Conservation (phyloP, 2,888 invertebrate species). For the Hofmannophila pseudospretella region DNA sequence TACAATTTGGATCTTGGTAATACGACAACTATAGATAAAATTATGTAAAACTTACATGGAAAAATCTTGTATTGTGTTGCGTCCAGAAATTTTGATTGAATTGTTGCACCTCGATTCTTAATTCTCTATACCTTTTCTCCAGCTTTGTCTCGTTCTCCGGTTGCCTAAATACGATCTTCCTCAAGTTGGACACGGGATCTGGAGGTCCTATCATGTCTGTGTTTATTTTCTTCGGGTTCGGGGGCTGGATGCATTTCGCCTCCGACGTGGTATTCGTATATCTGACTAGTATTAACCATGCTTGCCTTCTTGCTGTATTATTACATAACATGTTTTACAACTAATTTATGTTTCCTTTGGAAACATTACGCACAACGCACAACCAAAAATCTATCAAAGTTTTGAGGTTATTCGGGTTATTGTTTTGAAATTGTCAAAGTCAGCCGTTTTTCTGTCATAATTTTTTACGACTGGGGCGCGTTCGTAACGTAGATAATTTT, state of each 20-base stretch:
- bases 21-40: not conserved
- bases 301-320: not conserved
- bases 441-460: not conserved
- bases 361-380: too few species aligned
- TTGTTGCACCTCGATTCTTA: slow-evolving; percentile 82
- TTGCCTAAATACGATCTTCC: slow-evolving; percentile 82
- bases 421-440: not conserved
- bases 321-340: not conserved
- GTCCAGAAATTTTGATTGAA: slow-evolving; percentile 94
- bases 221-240: slow-evolving; percentile 56
- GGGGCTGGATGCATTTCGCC: slow-evolving; percentile 47
- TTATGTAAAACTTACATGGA: slow-evolving; percentile 56
- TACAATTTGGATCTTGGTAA: too few species aligned
- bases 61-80: slow-evolving; percentile 86
- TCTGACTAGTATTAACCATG: slow-evolving; percentile 18
- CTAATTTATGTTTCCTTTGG: not conserved
- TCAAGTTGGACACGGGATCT: slow-evolving; percentile 87
- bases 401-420: not conserved
- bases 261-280: slow-evolving; percentile 41
- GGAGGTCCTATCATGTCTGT: slow-evolving; percentile 88
- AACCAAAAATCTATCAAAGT: too few species aligned
- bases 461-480: too few species aligned
- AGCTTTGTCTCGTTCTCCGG: slow-evolving; percentile 81
- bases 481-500: too few species aligned
- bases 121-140: slow-evolving; percentile 80